Evolutionary conservation across 2,113 vertebrate genomes (phyloP).

Genomic region (Ardeotis arabs): DNA sequence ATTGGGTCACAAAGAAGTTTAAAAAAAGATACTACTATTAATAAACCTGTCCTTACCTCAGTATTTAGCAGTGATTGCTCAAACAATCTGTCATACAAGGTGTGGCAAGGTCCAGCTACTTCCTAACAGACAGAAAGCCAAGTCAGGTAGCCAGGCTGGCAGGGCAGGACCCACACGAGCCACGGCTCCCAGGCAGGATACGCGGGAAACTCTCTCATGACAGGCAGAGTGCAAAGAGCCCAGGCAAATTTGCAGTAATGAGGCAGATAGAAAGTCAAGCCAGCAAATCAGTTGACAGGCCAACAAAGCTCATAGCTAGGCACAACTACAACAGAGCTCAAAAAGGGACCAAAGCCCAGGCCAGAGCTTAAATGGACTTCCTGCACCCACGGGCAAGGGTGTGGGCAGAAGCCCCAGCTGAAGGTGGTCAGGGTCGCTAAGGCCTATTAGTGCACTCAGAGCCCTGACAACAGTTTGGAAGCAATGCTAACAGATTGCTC

Average conservation of each 20-base stretch:
- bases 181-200: rapidly evolving
- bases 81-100: background rate
- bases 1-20: background rate
- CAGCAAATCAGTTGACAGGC: rapidly evolving
- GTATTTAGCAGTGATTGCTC: background rate
- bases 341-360: rapidly evolving
- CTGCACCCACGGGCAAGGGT: background rate
- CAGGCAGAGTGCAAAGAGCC: rapidly evolving
- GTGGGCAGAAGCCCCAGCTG: background rate
- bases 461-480: background rate
- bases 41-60: background rate
- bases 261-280: rapidly evolving
- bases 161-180: background rate
- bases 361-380: background rate
- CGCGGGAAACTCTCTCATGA: rapidly evolving
- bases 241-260: rapidly evolving
- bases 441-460: background rate
- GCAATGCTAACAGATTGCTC: background rate
- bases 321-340: rapidly evolving
- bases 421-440: rapidly evolving
- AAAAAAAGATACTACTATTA: background rate
- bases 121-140: rapidly evolving
- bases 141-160: background rate
- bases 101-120: background rate
- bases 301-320: rapidly evolving